Evolutionary conservation across 2,888 invertebrate genomes (phyloP), one percentile per base, ranked within the genome.

Genomic region (Lasioglossum pauxillum): DNA sequence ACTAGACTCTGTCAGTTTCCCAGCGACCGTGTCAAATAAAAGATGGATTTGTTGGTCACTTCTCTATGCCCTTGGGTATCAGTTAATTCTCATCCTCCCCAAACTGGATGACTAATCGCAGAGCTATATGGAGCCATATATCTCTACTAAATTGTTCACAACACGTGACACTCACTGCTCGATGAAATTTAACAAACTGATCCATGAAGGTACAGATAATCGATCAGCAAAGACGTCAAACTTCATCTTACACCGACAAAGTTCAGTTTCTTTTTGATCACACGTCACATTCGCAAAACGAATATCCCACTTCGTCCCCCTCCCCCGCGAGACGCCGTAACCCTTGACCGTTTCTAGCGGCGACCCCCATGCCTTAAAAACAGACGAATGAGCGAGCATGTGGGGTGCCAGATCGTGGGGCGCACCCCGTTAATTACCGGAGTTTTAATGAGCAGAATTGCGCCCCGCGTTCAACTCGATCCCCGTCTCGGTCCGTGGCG

Each of bases 391-490:
- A 69, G 46, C 53, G 79, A 64, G 80, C 78, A 83, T 77, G 74
- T 79, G 81, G 87, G 87, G 86, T 81, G 83, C 80, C 79, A 79
- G 80, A 88, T 83, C 78, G 89, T 84, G 80, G 83, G 73, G 69
- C 53, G 82, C 77, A 64, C 46, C 77, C 82, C 86, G 88, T 91
- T 91, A 92, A 92, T 92, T 92, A 92, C 89, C 84, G 81, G 91
- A 92, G 91, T 92, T 92, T 92, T 92, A 92, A 92, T 91, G 92
- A 92, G 91, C 86, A 85, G 85, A 91, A 87, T 89, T 89, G 89
- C 88, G 85, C 88, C 83, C 88, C 83, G 74, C 75, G 81, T 85
- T 83, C 84, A 82, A 83, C 77, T 74, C 80, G 76, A 86, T 82
- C 86, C 64, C 75, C 72, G 16, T 83, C 77, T 82, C 44, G 44